Evolutionary conservation across 2,797 vertebrate species (phyloP).

Genomic region (Argya squamiceps): DNA sequence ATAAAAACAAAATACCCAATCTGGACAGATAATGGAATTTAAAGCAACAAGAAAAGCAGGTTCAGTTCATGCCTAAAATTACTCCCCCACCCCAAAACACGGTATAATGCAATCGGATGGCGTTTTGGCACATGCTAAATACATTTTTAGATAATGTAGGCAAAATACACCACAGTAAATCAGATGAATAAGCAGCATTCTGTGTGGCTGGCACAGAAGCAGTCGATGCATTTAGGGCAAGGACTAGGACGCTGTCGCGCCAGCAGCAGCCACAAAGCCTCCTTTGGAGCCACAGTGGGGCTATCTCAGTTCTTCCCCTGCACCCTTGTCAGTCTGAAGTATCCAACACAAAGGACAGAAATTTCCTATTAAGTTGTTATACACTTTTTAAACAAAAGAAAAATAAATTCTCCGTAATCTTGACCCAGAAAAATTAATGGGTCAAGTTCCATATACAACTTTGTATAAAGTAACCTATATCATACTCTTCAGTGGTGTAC

Average conservation of each 20-base stretch:
- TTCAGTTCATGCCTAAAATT: background rate
- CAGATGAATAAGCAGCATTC: constrained; percentile 43
- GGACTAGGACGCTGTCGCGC: background rate
- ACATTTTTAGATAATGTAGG: background rate
- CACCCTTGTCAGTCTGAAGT: background rate
- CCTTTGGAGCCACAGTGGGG: background rate
- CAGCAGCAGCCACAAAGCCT: constrained; percentile 20
- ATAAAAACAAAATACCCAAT: background rate
- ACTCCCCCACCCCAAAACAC: background rate
- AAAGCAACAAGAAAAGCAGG: background rate
- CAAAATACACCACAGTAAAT: background rate
- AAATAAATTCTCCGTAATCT: background rate
- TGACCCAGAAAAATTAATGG: background rate
- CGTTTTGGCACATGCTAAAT: constrained; percentile 29
- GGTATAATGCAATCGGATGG: background rate
- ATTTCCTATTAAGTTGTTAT: background rate
- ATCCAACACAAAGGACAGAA: background rate
- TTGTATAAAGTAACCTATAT: background rate
- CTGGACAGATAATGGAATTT: background rate
- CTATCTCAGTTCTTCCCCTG: background rate
- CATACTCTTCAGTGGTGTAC: background rate
- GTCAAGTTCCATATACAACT: background rate
- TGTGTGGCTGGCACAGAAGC: background rate
- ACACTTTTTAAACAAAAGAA: background rate
- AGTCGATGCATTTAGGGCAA: background rate